Evolutionary conservation across 1,140 invertebrate species (phyloP).

Genomic region (Aphis gossypii): DNA sequence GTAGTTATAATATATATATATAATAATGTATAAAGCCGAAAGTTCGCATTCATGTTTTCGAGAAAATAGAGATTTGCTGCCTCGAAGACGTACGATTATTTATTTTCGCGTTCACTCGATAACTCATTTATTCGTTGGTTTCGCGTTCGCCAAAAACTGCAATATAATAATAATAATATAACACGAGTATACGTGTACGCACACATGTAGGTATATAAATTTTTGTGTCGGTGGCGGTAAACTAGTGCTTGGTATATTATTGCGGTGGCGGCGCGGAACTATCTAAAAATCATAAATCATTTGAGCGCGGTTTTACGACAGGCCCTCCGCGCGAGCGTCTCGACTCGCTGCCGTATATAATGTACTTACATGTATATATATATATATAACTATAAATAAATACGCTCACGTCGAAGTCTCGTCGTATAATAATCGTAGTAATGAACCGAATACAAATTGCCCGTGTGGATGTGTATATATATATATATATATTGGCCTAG

Average conservation of each 20-base stretch:
- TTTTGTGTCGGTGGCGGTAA: not conserved
- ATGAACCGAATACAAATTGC: conserved; percentile 32
- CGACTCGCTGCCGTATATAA: not conserved
- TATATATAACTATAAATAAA: not conserved
- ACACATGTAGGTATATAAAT: not conserved
- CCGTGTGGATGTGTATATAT: not conserved
- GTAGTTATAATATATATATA: no score
- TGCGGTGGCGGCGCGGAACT: not conserved
- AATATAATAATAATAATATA: not conserved
- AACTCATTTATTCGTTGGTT: not conserved
- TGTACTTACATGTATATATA: no score
- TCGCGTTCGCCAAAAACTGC: not conserved
- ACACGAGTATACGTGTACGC: not conserved
- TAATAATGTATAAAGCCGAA: not conserved
- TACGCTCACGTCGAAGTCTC: not conserved
- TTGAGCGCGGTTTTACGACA: not conserved
- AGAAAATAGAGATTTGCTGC: conserved; percentile 19
- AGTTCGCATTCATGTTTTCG: conserved; percentile 5
- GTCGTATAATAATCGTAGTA: not conserved
- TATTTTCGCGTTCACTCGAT: conserved; percentile 11
- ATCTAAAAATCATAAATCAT: conserved; percentile 41
- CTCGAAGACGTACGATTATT: conserved; percentile 2
- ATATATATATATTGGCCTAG: not conserved
- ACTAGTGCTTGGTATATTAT: not conserved
- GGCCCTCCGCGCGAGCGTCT: not conserved